Evolutionary conservation across 2,888 invertebrate genomes (phyloP), one percentile per base, ranked within the genome.

Genomic region (Pseudolycoriella hygida): DNA sequence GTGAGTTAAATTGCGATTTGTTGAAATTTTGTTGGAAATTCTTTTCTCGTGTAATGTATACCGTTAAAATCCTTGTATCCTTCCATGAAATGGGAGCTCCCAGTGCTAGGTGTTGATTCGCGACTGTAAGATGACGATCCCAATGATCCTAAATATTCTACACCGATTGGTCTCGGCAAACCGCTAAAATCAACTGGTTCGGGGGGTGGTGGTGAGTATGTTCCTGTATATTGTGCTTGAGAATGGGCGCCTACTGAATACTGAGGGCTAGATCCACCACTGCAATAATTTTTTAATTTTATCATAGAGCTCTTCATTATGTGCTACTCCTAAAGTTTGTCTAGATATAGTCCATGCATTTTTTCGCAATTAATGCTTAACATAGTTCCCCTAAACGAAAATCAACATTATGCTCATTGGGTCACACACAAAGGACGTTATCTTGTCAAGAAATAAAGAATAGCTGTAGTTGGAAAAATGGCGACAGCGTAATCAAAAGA

Each of bases 101-200:
- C 81, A 55, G 80, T 81, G 62, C 83, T 82, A 3, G 83, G 83
- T 32, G 83, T 82, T 51, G 82, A 82, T 66, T 83, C 83, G 56
- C 83, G 73, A 66, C 82, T 82, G 64, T 82, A 83, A 19, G 49
- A 54, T 30, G 69, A 67, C 3, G 70, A 69, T 38, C 73, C 72
- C 45, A 77, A 68, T 62, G 48, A 44, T 14, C 48, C 43, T 3
- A 48, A 40, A 20, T 46, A 43, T 20, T 46, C 49, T 61, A 69
- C 71, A 64, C 68, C 68, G 54, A 71, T 69, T 50, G 70, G 69
- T 58, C 71, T 70, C 52, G 70, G 68, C 52, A 70, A 69, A 53
- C 69, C 71, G 46, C 72, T 72, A 60, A 75, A 74, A 60, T 74
- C 74, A 50, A 74, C 73, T 43, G 74, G 74, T 58, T 74, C 74